phyloP scores from a whole-genome alignment of 2,113 vertebrate genomes.

The Petromus typicus region DNA sequence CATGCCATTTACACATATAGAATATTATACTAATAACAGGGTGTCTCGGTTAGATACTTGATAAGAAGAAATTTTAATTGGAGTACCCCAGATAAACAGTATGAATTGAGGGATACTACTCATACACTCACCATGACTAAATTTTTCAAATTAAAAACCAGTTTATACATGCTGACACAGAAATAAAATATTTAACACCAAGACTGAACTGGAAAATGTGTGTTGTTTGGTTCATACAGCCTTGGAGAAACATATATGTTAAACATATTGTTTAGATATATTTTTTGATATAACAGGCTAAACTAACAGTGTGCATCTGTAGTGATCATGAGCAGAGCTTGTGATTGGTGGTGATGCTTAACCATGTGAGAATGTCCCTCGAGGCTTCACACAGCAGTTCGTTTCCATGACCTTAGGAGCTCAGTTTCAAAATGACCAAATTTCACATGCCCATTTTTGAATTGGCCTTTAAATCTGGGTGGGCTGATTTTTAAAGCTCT shows the following conservation, averaged over 20 bases:
- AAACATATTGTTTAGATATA: conserved; percentile 59
- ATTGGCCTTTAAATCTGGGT: too few species aligned
- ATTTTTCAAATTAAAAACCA: conserved; percentile 39
- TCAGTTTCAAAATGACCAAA: conserved; percentile 37
- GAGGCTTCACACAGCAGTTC: background rate
- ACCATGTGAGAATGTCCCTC: background rate
- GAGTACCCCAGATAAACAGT: background rate
- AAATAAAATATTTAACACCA: conserved; percentile 32
- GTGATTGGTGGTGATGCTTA: conserved; percentile 63
- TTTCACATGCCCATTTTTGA: too few species aligned
- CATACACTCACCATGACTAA: background rate
- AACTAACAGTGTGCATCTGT: background rate
- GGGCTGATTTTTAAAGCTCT: too few species aligned
- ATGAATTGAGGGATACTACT: background rate
- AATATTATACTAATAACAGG: background rate
- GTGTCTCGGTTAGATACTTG: background rate
- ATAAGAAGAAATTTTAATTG: conserved; percentile 32
- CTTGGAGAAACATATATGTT: background rate
- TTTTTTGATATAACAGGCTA: conserved; percentile 41
- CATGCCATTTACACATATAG: background rate
- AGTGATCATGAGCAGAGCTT: conserved; percentile 34
- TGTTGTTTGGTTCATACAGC: background rate
- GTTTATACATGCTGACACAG: background rate
- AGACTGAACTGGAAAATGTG: background rate
- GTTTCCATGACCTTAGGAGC: conserved; percentile 8